Conservation (phyloP, 2,888 invertebrate genomes). For the Eupsilia transversa region DNA sequence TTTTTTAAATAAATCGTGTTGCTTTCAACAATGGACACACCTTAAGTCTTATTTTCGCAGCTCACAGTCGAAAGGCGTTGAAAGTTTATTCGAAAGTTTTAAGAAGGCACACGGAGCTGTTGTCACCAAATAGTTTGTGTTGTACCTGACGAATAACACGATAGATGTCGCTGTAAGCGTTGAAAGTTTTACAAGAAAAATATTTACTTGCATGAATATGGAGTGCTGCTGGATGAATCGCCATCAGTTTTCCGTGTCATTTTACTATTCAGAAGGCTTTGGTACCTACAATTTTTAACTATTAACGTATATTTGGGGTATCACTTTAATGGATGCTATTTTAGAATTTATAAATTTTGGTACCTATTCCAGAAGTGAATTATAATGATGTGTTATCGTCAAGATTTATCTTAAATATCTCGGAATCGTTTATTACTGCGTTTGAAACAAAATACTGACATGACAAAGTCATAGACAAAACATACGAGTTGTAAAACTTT, state of each 20-base stretch:
- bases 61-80: constrained; percentile 13
- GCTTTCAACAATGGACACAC: constrained; percentile 19
- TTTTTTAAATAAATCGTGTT: constrained; percentile 2
- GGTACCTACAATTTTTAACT: neutral
- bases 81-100: constrained; percentile 46
- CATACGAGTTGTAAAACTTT: neutral
- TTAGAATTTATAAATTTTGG: no score
- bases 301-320: no score
- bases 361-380: no score
- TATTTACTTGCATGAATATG: constrained; percentile 7
- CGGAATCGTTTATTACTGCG: no score
- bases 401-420: no score
- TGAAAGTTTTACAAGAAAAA: constrained; percentile 15
- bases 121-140: constrained; percentile 34
- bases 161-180: constrained; percentile 32
- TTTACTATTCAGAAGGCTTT: neutral
- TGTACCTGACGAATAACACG: constrained; percentile 43
- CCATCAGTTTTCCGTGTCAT: neutral
- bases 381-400: no score
- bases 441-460: no score
- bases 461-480: neutral
- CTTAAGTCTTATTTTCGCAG: constrained; percentile 15
- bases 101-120: constrained; percentile 26
- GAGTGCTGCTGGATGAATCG: neutral
- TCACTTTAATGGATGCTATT: no score